A percentile compares a stretch with the other conserved stretches of the same genome.
Conservation (phyloP, 2,797 vertebrate genomes). For the Melanotaenia trifasciata region DNA sequence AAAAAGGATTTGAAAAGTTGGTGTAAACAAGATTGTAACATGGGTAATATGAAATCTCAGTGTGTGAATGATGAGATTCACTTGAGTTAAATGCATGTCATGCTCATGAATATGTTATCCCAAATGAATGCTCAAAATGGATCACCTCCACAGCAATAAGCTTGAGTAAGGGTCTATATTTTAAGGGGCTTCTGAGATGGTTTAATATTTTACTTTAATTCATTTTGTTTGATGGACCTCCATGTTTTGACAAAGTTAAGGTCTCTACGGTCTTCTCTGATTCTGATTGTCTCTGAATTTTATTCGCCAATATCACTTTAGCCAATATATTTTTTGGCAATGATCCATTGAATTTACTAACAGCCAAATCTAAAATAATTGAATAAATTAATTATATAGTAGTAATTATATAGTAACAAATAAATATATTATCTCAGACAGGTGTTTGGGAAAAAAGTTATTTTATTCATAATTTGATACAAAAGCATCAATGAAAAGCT, state of each 20-base stretch:
- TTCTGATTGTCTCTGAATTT: too few species aligned
- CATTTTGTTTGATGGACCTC: not conserved
- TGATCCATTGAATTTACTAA: too few species aligned
- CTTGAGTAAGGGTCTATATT: not conserved
- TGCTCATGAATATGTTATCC: constrained; percentile 31
- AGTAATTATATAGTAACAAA: too few species aligned
- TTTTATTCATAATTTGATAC: too few species aligned
- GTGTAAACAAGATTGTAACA: constrained; percentile 2
- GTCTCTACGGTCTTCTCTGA: not conserved
- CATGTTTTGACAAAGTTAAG: not conserved
- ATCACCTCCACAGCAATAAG: not conserved
- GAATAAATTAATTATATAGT: too few species aligned
- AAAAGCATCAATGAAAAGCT: too few species aligned
- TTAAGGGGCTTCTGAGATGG: not conserved
- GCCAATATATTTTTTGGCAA: too few species aligned
- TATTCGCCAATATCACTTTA: too few species aligned
- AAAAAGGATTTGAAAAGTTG: constrained; percentile 17
- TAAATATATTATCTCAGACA: too few species aligned
- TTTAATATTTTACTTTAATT: not conserved
- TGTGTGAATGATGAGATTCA: constrained; percentile 31
- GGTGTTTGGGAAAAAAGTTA: too few species aligned
- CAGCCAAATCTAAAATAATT: too few species aligned
- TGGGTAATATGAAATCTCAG: constrained; percentile 26
- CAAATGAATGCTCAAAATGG: not conserved
- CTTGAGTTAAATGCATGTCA: constrained; percentile 13